Evolutionary conservation across 2,113 vertebrate genomes (phyloP), one percentile per base, ranked within the genome.

Genomic region (Dolichallabes microphthalmus): DNA sequence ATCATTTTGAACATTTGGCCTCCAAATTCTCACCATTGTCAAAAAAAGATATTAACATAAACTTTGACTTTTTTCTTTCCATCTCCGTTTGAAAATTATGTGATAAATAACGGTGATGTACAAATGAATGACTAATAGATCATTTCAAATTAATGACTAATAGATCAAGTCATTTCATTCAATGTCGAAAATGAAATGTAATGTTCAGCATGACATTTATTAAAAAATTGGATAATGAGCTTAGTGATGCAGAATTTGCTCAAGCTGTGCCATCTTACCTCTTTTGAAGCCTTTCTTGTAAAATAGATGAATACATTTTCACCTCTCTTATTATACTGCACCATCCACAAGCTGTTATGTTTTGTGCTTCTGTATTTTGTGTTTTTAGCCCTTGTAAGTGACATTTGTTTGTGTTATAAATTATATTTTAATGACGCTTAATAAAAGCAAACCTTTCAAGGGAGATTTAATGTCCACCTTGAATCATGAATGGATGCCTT

Each of bases 361-460:
- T 77, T 30, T 32, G 12, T 50, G 17, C 10, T 3, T 52, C n/a
- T 2, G 30, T 50, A 63, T 39, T 25, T 64, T 35, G 50, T 32
- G 27, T 71, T 69, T 82, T 82, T 32, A 27, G 4, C 63, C 17
- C 61, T 82, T 57, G 15, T 55, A 22, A 68, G 63, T 66, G 27
- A 30, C 52, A 35, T 78, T 60, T 79, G 76, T 79, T 79, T 71
- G 27, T 39, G 80, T 57, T 66, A 22, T 82, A 82, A 82, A 76
- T 74, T 39, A 75, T 52, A 74, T 84, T 84, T 63, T 64, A 82
- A 82, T 76, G 57, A 22, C 14, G 57, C 82, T 64, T 53, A 79
- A 60, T 63, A 74, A 75, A 75, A 20, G 58, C 35, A 53, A 63
- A 25, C 73, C 45, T 30, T 76, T 76, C 58, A 52, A 45, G 39